Evolutionary conservation across 2,113 vertebrate species (phyloP), one percentile per base, ranked within the genome.

Genomic region (Lepus europaeus): DNA sequence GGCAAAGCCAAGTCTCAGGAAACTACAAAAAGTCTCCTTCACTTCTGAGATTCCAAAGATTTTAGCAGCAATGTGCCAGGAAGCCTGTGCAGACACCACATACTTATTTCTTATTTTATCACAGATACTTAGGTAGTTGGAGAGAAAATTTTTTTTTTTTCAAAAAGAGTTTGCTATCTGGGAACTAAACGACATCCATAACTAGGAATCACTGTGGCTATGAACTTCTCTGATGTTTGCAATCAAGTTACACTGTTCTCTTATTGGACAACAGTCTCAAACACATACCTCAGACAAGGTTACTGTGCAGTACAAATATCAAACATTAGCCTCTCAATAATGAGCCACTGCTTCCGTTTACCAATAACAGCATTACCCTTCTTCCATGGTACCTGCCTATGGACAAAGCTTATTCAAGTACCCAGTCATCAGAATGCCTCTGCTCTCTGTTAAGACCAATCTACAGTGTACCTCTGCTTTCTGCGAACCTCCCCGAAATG

Each of bases 231-330:
- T 72, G 68, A 72, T 63, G 5, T 36, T 80, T 76, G 66, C 17
- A 79, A 85, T 66, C 66, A 73, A 88, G 74, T 93, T 39, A 33
- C 9, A 78, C 29, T 51, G 0, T 51, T 83, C 59, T 90, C 22
- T 87, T 74, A 16, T 69, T 87, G 33, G 49, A 83, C 13, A 64
- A 76, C 19, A 91, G n/a, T 78, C 11, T 93, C 78, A 90, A 88
- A 88, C 11, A n/a, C 20, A 53, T 33, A 66, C 14, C 5, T 97
- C 49, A 82, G 20, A 90, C 2, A 45, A 85, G 16, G 29, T 73
- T 53, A 63, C 0, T 10, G 16, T 33, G 2, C 4, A 74, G 79
- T 23, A 73, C 20, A 78, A 74, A 81, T 56, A 63, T 3, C 20
- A 90, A 82, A 49, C 2, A 91, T 33, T 6, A 5, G 4, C 45